A percentile compares a stretch with the other conserved stretches of the same genome.
phyloP scores from a whole-genome alignment of 2,797 vertebrate species.

The Gallinago stenura region DNA sequence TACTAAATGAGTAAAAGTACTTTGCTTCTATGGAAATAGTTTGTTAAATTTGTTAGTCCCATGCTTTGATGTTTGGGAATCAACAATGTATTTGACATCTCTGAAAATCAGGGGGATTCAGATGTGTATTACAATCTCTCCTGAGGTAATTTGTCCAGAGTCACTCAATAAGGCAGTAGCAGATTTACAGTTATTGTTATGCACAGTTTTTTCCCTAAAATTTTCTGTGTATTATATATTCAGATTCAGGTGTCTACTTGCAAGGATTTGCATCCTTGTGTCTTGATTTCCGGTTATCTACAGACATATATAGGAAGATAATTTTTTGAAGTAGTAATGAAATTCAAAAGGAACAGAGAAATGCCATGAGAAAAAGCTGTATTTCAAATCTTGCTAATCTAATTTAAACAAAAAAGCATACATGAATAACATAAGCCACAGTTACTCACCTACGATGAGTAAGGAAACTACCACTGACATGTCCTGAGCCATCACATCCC shows the following conservation, averaged over 20 bases:
- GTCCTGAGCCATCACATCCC: conserved; percentile 96
- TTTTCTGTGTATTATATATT: background rate
- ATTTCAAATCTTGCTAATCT: background rate
- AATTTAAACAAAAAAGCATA: background rate
- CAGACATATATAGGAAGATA: background rate
- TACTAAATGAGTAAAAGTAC: background rate
- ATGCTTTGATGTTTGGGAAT: background rate
- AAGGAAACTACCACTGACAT: conserved; percentile 98
- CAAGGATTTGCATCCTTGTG: background rate
- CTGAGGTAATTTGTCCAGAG: background rate
- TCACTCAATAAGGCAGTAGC: background rate
- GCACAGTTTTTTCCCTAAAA: background rate
- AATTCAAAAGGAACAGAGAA: background rate
- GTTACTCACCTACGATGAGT: conserved; percentile 95
- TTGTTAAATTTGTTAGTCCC: background rate
- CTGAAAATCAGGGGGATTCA: background rate
- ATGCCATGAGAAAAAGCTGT: background rate
- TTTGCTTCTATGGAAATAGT: background rate
- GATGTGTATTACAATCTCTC: background rate
- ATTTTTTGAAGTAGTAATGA: background rate
- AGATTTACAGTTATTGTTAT: background rate
- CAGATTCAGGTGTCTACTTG: background rate
- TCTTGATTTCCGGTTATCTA: background rate
- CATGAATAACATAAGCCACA: background rate
- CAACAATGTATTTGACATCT: background rate